phyloP scores from a whole-genome alignment of 2,797 vertebrate genomes.

The Phataginus tricuspis region DNA sequence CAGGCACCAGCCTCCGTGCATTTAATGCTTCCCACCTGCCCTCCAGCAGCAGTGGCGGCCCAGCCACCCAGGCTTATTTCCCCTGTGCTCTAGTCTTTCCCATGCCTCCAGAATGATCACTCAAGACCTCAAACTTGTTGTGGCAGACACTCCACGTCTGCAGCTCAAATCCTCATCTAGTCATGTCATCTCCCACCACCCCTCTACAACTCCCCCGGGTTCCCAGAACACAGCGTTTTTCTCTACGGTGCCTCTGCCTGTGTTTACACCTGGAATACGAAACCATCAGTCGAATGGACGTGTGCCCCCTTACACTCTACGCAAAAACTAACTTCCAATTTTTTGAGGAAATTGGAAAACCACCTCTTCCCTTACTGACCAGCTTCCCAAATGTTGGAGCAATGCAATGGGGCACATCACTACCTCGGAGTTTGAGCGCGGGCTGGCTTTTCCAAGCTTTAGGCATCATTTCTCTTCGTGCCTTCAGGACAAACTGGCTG shows the following conservation, averaged over 20 bases:
- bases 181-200: background rate
- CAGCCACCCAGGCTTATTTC: background rate
- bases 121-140: background rate
- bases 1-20: background rate
- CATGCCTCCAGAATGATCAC: background rate
- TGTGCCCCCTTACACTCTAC: background rate
- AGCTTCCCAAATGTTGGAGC: background rate
- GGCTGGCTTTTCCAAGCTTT: slow-evolving; percentile 76
- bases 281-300: background rate
- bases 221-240: background rate
- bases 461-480: slow-evolving; percentile 80
- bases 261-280: background rate
- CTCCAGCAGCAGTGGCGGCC: too few relatives aligned
- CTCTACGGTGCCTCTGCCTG: background rate
- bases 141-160: background rate
- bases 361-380: background rate
- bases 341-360: slow-evolving; percentile 19
- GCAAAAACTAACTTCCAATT: background rate
- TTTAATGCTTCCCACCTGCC: background rate
- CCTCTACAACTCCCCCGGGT: too few relatives aligned
- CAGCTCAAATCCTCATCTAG: background rate
- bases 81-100: background rate
- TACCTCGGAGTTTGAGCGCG: slow-evolving; percentile 86
- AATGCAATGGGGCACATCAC: background rate
- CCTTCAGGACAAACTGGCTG: slow-evolving; percentile 87